Evolutionary conservation across 2,113 vertebrate species (phyloP).

Genomic region (Austrofundulus limnaeus): DNA sequence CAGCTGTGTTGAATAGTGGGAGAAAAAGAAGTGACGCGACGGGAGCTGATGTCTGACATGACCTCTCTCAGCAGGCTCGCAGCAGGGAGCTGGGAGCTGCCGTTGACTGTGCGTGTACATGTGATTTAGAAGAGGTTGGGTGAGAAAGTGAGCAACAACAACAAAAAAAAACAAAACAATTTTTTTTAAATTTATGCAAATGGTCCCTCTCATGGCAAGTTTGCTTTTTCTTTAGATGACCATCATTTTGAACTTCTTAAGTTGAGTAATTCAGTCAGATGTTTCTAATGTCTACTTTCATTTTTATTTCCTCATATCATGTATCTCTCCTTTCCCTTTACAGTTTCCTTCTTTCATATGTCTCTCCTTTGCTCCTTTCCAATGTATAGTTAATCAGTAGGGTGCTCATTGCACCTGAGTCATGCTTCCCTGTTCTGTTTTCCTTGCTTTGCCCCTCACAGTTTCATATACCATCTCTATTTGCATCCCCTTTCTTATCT

Average conservation of each 20-base stretch:
- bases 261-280: slow-evolving; percentile 59
- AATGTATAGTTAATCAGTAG: slow-evolving; percentile 57
- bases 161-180: no score
- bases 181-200: background rate
- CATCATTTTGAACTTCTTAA: slow-evolving; percentile 51
- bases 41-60: slow-evolving; percentile 88
- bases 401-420: slow-evolving; percentile 12
- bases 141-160: slow-evolving; percentile 31
- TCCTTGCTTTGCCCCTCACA: slow-evolving; percentile 15
- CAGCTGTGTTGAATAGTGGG: slow-evolving; percentile 78
- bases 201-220: background rate
- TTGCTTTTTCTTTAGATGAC: slow-evolving; percentile 43
- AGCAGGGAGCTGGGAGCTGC: slow-evolving; percentile 69
- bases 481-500: slow-evolving; percentile 36
- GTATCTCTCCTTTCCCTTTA: slow-evolving; percentile 66
- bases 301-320: slow-evolving; percentile 58
- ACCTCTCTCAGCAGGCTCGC: slow-evolving; percentile 82
- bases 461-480: slow-evolving; percentile 39
- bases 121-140: slow-evolving; percentile 20
- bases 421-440: slow-evolving; percentile 16
- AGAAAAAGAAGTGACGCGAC: slow-evolving; percentile 80
- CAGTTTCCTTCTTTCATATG: slow-evolving; percentile 39
- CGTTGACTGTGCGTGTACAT: slow-evolving; percentile 56
- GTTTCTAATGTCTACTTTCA: slow-evolving; percentile 39
- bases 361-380: slow-evolving; percentile 37